Base-by-base conservation (phyloP, 64 coral and sea anemone species). In the Cladopsammia gracilis region DNA sequence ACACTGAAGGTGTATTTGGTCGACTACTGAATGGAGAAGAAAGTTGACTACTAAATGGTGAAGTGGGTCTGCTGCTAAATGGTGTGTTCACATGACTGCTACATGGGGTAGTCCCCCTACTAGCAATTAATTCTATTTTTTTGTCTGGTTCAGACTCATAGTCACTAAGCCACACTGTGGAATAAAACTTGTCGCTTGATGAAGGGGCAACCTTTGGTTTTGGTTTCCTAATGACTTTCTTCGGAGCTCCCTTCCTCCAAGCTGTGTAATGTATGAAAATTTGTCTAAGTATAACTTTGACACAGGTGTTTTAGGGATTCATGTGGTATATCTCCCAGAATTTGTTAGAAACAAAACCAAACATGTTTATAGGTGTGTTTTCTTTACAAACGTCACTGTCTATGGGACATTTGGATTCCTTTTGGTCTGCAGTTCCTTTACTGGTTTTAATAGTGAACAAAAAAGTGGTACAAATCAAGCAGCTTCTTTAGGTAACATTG, bases 151-250 rank as follows among this genome's bases (percentile, higher is more conserved):
- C 95, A 49, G 89, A 99, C 67, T 99, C 98, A 87, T 94, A 99
- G 75, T 99, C 98, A 80, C 98, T 99, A 45, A 99, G 98, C 98
- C 98, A 99, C 77, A 99, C 98, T 89, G 98, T 99, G 53, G 98
- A 96, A 77, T 99, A 99, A 99, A 99, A 99, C 89, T 92, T 99
- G 90, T 99, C 90, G 16, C 77, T 91, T 58, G 54, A n/a, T 48
- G 96, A 86, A 86, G 96, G 93, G 64, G 77, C 78, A 52, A 92
- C 49, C 94, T 96, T 91, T 91, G 91, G 82, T 77, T 96, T 99
- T 44, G 74, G 91, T 89, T 83, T 93, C 89, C 81, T 88, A 94
- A 96, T 62, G 69, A 96, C 94, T 77, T 83, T 94, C 91, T 99
- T 96, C 88, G 90, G 76, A 82, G 86, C 91, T 51, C 89, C 65